These are phyloP conservation scores for Agriotes lineatus DNA, from an alignment of 2,888 invertebrate genomes.

Conservation along the genomic window DNA sequence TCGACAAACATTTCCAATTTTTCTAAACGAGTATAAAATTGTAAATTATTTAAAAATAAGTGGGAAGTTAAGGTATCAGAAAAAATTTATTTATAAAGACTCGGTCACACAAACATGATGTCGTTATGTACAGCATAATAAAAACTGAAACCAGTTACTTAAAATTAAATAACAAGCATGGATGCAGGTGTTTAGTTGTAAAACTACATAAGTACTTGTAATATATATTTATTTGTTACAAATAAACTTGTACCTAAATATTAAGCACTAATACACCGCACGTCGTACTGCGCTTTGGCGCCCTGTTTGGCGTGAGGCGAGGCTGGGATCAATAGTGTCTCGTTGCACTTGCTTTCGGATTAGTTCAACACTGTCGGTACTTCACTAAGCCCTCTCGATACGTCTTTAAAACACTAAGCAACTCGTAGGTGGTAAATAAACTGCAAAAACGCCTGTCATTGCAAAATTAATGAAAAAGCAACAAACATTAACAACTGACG, in stretches of 20 bases:
- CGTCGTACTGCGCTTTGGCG: slow-evolving; percentile 36
- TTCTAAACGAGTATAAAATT: too few species aligned
- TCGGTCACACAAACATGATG: too few species aligned
- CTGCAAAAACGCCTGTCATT: not conserved
- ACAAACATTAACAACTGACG: slow-evolving; percentile 9
- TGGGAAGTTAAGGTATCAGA: too few species aligned
- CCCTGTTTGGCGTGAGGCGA: slow-evolving; percentile 32
- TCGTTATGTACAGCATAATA: not conserved
- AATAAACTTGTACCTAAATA: slow-evolving; percentile 28
- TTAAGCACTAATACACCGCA: slow-evolving; percentile 24
- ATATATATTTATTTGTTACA: slow-evolving; percentile 24
- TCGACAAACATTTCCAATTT: too few species aligned
- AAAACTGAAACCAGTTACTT: not conserved
- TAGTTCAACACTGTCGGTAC: not conserved
- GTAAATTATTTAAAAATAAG: too few species aligned
- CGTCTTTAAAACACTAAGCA: not conserved
- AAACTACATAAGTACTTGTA: not conserved
- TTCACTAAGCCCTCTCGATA: not conserved
- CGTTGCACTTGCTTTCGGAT: slow-evolving; percentile 11
- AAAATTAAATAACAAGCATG: slow-evolving; percentile 2
- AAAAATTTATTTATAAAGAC: too few species aligned
- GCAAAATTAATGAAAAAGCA: slow-evolving; percentile 14
- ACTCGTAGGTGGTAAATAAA: not conserved
- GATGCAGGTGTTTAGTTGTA: not conserved
- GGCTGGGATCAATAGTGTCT: slow-evolving; percentile 39